These are phyloP conservation scores for Meloe dianella DNA, from an alignment of 2,888 invertebrate species.

Conservation along the genomic window DNA sequence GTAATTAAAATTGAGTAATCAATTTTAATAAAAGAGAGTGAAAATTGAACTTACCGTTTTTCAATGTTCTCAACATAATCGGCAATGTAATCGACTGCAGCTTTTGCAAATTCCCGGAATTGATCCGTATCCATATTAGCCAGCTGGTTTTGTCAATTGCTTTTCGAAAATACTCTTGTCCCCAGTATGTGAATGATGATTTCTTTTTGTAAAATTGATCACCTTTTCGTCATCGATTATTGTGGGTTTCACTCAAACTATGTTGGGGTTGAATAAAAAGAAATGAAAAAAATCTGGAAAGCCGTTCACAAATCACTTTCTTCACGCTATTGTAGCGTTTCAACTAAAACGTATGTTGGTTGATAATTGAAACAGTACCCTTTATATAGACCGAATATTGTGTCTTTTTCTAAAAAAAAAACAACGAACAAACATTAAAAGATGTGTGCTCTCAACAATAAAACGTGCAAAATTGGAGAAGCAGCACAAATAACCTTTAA, in stretches of 20 bases:
- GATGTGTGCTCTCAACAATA: too few relatives aligned
- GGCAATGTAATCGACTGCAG: slow-evolving; percentile 88
- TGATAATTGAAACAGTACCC: background rate
- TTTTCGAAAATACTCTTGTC: too few relatives aligned
- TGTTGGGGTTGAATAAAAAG: background rate
- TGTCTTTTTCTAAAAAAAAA: too few relatives aligned
- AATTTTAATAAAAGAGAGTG: too few relatives aligned
- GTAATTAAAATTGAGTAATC: slow-evolving; percentile 36
- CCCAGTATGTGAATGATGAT: background rate
- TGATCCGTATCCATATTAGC: slow-evolving; percentile 79
- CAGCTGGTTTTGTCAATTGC: too few relatives aligned
- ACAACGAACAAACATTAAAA: too few relatives aligned
- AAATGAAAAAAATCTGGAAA: background rate
- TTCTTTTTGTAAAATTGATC: slow-evolving; percentile 22
- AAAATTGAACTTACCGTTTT: slow-evolving; percentile 69
- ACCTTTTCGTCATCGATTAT: slow-evolving; percentile 37
- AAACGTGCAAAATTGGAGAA: too few relatives aligned
- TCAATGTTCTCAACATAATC: slow-evolving; percentile 87
- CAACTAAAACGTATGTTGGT: background rate
- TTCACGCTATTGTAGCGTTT: background rate
- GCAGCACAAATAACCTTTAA: too few relatives aligned
- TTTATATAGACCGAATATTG: too few relatives aligned
- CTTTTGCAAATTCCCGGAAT: slow-evolving; percentile 84
- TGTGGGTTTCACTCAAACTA: slow-evolving; percentile 21
- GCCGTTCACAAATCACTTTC: slow-evolving; percentile 1